A percentile compares a stretch with the other conserved stretches of the same genome.
These are phyloP conservation scores for Chironex yamaguchii DNA, from an alignment of 30 jellyfish, hydroid and myxozoan species.

Conservation along the genomic window DNA sequence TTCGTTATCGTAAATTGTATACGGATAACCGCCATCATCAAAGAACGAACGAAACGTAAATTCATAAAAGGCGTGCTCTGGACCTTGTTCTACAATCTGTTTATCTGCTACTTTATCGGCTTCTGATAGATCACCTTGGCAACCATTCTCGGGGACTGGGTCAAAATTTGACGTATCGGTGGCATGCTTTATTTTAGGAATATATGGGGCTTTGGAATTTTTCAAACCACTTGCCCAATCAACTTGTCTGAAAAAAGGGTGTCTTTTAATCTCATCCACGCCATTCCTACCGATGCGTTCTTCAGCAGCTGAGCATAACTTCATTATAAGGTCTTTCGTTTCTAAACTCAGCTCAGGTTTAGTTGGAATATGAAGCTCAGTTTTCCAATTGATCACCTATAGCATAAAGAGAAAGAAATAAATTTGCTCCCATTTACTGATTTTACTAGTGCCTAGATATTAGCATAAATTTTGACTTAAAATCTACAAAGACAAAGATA, in stretches of 20 bases:
- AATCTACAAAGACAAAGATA: too few species aligned
- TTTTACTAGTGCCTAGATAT: too few species aligned
- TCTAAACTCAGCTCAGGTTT: slow-evolving; percentile 64
- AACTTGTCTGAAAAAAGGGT: slow-evolving; percentile 85
- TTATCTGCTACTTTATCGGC: slow-evolving; percentile 66
- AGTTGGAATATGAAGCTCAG: slow-evolving; percentile 73
- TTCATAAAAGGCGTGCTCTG: slow-evolving; percentile 96
- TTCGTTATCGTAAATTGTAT: slow-evolving; percentile 50
- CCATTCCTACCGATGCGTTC: slow-evolving; percentile 90
- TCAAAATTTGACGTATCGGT: slow-evolving; percentile 98
- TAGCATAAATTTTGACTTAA: too few species aligned
- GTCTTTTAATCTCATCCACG: slow-evolving; percentile 90
- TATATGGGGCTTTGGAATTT: slow-evolving; percentile 87
- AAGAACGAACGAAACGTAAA: slow-evolving; percentile 97
- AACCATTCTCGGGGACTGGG: slow-evolving; percentile 94
- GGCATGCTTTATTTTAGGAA: slow-evolving; percentile 85
- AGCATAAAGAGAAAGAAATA: neutral
- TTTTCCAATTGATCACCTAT: slow-evolving; percentile 93
- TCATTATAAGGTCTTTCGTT: slow-evolving; percentile 81
- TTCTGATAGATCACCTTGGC: slow-evolving; percentile 59
- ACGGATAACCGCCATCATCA: slow-evolving; percentile 98
- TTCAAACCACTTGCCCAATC: slow-evolving; percentile 81
- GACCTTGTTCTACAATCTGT: slow-evolving; percentile 72
- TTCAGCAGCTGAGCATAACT: slow-evolving; percentile 84
- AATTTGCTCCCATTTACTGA: too few species aligned